A percentile compares a stretch with the other conserved stretches of the same genome.
These are phyloP conservation scores for Gnathonemus longibarbis DNA, from an alignment of 2,113 vertebrate genomes.

Conservation along the genomic window DNA sequence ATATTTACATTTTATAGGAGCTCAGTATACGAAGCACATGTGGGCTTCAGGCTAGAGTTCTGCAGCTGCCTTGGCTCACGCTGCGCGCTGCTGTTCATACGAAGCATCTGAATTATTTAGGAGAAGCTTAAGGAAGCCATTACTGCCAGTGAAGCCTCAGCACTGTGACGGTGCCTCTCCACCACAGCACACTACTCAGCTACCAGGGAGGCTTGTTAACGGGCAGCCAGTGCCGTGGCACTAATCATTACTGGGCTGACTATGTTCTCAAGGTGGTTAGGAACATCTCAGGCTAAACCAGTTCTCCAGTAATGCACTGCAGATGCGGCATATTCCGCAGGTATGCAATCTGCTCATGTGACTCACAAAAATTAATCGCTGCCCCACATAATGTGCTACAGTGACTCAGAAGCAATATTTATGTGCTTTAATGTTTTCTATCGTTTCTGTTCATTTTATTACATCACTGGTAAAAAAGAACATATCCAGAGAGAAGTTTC, in stretches of 20 bases:
- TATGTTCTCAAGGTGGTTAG: background rate
- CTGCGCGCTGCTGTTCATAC: background rate
- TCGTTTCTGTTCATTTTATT: background rate
- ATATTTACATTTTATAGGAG: background rate
- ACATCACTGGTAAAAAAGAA: background rate
- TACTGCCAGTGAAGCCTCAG: background rate
- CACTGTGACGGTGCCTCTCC: background rate
- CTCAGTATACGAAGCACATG: background rate
- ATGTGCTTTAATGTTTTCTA: background rate
- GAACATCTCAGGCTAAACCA: background rate
- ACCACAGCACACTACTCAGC: background rate
- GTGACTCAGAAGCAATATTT: background rate
- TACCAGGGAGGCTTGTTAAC: background rate
- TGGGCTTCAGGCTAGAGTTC: background rate
- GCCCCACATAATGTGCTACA: background rate
- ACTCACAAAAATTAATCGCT: background rate
- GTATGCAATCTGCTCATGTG: background rate
- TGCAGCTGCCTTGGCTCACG: background rate
- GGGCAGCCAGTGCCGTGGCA: background rate
- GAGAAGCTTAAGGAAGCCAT: background rate
- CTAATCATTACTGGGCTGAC: background rate
- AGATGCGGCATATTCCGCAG: background rate
- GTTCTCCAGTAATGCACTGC: background rate
- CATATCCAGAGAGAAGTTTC: background rate
- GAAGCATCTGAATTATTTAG: background rate